Evolutionary conservation across 2,113 vertebrate genomes (phyloP), one percentile per base, ranked within the genome.

Genomic region (Plestiodon gilberti): DNA sequence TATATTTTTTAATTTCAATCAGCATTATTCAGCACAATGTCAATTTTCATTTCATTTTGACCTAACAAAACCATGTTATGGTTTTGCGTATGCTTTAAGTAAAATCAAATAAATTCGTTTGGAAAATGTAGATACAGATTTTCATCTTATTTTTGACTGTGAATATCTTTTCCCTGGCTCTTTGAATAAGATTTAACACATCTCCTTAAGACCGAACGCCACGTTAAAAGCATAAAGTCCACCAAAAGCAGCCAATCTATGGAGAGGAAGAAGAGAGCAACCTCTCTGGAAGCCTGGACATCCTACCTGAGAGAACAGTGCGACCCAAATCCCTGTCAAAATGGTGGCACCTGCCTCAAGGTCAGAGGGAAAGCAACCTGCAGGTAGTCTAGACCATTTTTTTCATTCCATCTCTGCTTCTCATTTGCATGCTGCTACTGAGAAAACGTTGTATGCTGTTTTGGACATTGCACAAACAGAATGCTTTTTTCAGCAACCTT

Each of bases 191-290:
- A 99, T 93, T 82, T 99, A 85, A 97, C 94, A 30, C 89, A 98
- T 91, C 95, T 99, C 81, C 93, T 85, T 65, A 91, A 97, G 25
- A 97, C 97, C 1, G 98, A 98, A 95, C 97, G 98, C 10, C 95
- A 94, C 1, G 55, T 95, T 75, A 3, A 20, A 74, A 14, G 62
- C 1, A 1, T 18, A 0, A 61, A 79, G 9, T 17, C 69, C 64
- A 38, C 1, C 5, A 20, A 88, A 1, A 69, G 84, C 64, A 93
- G 91, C 17, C 87, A 93, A 0, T 0, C 89, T 55, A 92, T 93
- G 4, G 93, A 95, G n/a, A 89, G 96, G 83, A 87, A 88, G 70
- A 93, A 92, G 82, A 93, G 95, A 76, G 93, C 94, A n/a, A 93
- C 90, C 15, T 61, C 78, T 0, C 0, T 91, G 28, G 96, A 97